Percentiles rank a stretch among this genome's conserved stretches.
Conservation (phyloP, 2,797 vertebrate genomes). For the Muraenolepis orangiensis region DNA sequence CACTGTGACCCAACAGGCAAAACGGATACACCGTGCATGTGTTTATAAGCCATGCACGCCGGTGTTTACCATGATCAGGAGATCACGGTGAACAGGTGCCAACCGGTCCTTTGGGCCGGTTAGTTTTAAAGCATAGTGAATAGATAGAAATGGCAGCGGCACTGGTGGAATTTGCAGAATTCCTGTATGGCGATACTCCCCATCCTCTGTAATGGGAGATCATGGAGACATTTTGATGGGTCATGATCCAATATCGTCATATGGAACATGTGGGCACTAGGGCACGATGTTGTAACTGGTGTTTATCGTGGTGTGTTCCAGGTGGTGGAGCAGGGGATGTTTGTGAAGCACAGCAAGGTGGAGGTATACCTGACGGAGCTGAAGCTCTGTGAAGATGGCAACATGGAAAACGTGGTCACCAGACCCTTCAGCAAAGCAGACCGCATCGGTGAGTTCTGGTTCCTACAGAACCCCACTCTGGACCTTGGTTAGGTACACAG, state of each 20-base stretch:
- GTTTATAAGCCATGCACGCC: not conserved
- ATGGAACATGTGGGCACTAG: too few species aligned
- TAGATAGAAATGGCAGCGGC: not conserved
- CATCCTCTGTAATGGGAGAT: not conserved
- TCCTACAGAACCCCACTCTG: too few species aligned
- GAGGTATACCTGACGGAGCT: constrained; percentile 98
- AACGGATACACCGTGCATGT: not conserved
- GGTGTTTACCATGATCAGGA: not conserved
- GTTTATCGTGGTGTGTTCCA: constrained; percentile 45
- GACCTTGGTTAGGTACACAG: too few species aligned
- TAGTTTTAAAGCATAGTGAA: too few species aligned
- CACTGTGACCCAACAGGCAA: not conserved
- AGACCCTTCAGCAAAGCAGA: constrained; percentile 98
- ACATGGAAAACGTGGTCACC: constrained; percentile 93
- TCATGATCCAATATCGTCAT: not conserved
- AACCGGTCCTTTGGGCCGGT: too few species aligned
- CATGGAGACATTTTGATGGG: not conserved
- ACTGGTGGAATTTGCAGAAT: not conserved
- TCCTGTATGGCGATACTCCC: not conserved
- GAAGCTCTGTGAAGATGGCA: constrained; percentile 95
- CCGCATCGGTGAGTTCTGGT: constrained; percentile 85
- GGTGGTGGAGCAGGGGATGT: constrained; percentile 99
- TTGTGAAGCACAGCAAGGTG: constrained; percentile 99
- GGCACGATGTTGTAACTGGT: too few species aligned
- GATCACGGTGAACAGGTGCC: too few species aligned